Evolutionary conservation across 2,888 invertebrate genomes (phyloP).

Genomic region (Dorcus parallelipipedus): DNA sequence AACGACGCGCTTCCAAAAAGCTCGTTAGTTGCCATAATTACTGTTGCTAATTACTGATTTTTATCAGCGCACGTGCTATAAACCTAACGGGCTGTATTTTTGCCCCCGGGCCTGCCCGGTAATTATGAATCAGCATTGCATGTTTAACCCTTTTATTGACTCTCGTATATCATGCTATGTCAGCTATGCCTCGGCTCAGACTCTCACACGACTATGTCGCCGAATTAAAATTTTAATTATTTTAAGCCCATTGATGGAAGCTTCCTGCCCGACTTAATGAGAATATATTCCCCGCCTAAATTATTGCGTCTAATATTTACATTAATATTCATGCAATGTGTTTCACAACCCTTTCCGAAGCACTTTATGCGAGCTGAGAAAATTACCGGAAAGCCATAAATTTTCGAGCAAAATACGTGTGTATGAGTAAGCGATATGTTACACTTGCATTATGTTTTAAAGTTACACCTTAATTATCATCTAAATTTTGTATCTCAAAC

Average conservation of each 20-base stretch:
- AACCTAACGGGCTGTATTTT: conserved; percentile 41
- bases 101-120: conserved; percentile 35
- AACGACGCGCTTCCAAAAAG: conserved; percentile 36
- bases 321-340: conserved; percentile 20
- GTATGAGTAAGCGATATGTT: neutral
- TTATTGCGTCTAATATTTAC: conserved; percentile 17
- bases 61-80: conserved; percentile 49
- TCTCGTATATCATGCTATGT: conserved; percentile 43
- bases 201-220: conserved; percentile 5
- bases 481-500: too few relatives aligned
- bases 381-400: conserved; percentile 14
- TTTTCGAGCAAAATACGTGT: conserved; percentile 1
- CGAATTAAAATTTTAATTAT: conserved; percentile 31
- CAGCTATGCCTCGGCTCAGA: conserved; percentile 18
- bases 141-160: conserved; percentile 47
- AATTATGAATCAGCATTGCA: conserved; percentile 47
- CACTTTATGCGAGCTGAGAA: conserved; percentile 4
- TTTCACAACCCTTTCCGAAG: conserved; percentile 15
- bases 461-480: neutral
- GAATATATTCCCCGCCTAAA: conserved; percentile 16
- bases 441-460: neutral
- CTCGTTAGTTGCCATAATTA: conserved; percentile 51
- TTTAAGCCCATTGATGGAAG: conserved; percentile 16
- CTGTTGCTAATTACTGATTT: conserved; percentile 52
- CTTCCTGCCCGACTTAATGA: conserved; percentile 13